Conservation (phyloP, 1,140 invertebrate species). For the Drosophila pruinosa region DNA sequence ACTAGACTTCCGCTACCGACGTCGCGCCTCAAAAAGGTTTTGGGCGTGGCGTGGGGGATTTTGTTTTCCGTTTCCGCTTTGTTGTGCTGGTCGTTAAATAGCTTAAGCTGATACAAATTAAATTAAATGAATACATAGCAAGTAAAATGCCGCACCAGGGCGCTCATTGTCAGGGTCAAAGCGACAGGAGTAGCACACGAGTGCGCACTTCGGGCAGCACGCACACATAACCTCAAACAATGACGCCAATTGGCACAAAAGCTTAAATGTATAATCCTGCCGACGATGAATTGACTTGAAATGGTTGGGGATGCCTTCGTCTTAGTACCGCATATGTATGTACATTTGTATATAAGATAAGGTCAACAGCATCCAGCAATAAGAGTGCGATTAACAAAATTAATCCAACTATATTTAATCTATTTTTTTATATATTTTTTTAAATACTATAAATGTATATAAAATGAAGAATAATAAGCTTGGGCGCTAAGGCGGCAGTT, state of each 20-base stretch:
- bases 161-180: slow-evolving; percentile 60
- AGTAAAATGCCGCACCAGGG: slow-evolving; percentile 31
- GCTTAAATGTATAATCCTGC: slow-evolving; percentile 41
- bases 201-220: not conserved
- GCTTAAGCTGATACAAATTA: slow-evolving; percentile 61
- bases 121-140: slow-evolving; percentile 59
- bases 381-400: slow-evolving; percentile 11
- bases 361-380: slow-evolving; percentile 34
- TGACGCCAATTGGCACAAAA: slow-evolving; percentile 55
- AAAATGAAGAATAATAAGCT: slow-evolving; percentile 14
- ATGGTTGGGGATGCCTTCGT: too few relatives aligned
- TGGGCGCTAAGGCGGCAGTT: slow-evolving; percentile 23
- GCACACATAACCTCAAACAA: slow-evolving; percentile 52
- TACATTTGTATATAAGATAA: slow-evolving; percentile 13
- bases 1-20: slow-evolving; percentile 21
- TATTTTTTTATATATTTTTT: not conserved
- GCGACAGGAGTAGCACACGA: slow-evolving; percentile 2
- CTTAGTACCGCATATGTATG: not conserved
- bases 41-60: not conserved
- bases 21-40: not conserved
- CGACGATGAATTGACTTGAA: slow-evolving; percentile 13
- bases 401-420: not conserved
- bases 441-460: too few relatives aligned
- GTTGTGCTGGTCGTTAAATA: slow-evolving; percentile 37
- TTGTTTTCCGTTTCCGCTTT: slow-evolving; percentile 41